Percentiles rank a stretch among this genome's conserved stretches.
These are phyloP conservation scores for Acyrthosiphon pisum DNA, from an alignment of 1,140 invertebrate genomes.

Conservation along the genomic window DNA sequence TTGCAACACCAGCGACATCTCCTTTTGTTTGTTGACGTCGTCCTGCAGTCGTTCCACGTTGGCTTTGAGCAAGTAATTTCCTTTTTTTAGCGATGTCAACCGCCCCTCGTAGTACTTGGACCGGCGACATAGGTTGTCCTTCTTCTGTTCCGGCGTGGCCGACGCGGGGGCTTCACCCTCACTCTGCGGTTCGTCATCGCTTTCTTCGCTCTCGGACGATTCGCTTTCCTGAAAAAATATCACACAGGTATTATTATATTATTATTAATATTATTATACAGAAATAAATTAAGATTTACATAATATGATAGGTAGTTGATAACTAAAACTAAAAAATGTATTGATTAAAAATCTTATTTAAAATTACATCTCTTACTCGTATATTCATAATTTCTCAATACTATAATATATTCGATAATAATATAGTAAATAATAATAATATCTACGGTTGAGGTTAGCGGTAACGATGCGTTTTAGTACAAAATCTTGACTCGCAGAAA, in stretches of 20 bases:
- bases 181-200: constrained; percentile 66
- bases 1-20: constrained; percentile 76
- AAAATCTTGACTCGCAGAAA: too few relatives aligned
- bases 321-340: background rate
- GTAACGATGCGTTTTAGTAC: too few relatives aligned
- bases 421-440: too few relatives aligned
- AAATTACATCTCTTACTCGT: too few relatives aligned
- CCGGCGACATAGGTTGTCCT: constrained; percentile 69
- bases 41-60: constrained; percentile 86
- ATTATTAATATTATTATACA: background rate
- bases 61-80: constrained; percentile 83
- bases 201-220: constrained; percentile 68
- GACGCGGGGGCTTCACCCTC: constrained; percentile 71
- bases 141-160: constrained; percentile 71
- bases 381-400: too few relatives aligned
- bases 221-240: constrained; percentile 64
- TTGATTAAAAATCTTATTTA: background rate
- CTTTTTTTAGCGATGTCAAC: constrained; percentile 80
- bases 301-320: background rate
- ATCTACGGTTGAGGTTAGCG: too few relatives aligned
- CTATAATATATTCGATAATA: too few relatives aligned
- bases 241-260: background rate
- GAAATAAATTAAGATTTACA: background rate
- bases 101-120: constrained; percentile 77
- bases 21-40: constrained; percentile 80